These are phyloP conservation scores for Natator depressus DNA, from an alignment of 2,113 vertebrate genomes.

Conservation along the genomic window DNA sequence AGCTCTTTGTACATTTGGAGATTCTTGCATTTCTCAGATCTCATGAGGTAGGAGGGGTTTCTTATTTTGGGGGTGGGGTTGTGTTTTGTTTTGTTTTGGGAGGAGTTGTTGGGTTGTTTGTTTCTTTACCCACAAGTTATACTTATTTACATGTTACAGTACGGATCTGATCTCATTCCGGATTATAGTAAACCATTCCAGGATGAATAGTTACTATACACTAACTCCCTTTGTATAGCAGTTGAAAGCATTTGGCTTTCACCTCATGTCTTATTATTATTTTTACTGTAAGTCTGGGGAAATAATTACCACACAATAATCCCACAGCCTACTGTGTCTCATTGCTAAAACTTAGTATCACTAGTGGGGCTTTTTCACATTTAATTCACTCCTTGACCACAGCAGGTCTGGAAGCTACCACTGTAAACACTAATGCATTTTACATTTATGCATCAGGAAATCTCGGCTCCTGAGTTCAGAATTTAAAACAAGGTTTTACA, in stretches of 20 bases:
- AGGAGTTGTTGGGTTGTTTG: neutral
- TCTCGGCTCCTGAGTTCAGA: neutral
- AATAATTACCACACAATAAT: neutral
- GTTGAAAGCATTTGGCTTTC: slow-evolving; percentile 1
- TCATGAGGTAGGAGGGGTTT: neutral
- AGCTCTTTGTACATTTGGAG: neutral
- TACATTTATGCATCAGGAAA: neutral
- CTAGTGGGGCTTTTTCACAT: neutral
- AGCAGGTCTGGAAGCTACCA: neutral
- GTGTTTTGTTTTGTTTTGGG: neutral
- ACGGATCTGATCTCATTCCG: neutral
- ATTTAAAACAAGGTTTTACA: neutral
- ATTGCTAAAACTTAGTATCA: neutral
- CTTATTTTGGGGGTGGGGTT: too few species aligned
- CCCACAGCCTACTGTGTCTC: neutral
- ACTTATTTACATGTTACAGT: neutral
- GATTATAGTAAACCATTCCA: neutral
- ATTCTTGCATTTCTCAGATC: neutral
- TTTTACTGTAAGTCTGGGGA: slow-evolving; percentile 1
- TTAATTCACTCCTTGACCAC: neutral
- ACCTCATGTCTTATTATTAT: slow-evolving; percentile 7
- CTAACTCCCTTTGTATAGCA: neutral
- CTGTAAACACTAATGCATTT: neutral
- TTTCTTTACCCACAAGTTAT: neutral
- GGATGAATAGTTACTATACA: slow-evolving; percentile 1